These are phyloP conservation scores for Macaca nemestrina DNA, from an alignment of 2,113 vertebrate species.

Conservation along the genomic window DNA sequence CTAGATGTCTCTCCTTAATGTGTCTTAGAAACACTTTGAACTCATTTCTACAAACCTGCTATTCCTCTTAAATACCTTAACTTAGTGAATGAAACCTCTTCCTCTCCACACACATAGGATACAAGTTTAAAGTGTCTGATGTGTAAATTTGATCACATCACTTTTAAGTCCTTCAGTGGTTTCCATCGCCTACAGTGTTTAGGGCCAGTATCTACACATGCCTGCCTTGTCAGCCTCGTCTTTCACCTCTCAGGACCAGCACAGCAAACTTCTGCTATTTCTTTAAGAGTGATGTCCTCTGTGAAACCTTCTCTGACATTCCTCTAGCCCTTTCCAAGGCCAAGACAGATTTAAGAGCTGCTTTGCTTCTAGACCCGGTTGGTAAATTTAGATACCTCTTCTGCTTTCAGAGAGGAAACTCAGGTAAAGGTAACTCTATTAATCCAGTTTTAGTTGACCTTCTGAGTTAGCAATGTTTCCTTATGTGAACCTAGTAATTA, in stretches of 20 bases:
- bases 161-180: background rate
- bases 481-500: background rate
- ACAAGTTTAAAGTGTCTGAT: background rate
- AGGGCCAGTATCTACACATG: background rate
- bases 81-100: background rate
- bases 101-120: background rate
- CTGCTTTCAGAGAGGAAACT: background rate
- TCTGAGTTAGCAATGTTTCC: background rate
- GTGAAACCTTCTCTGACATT: background rate
- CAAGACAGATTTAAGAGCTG: conserved; percentile 3
- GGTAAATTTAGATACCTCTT: background rate
- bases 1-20: background rate
- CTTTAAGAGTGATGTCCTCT: background rate
- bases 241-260: background rate
- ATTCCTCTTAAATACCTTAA: background rate
- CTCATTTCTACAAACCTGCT: background rate
- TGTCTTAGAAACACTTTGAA: background rate
- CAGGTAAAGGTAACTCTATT: background rate
- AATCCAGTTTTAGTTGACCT: background rate
- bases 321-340: background rate
- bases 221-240: background rate
- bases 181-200: background rate
- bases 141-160: background rate
- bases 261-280: background rate
- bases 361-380: background rate